Percentiles rank a stretch among this genome's conserved stretches.
Evolutionary conservation across 2,113 vertebrate genomes (phyloP).

Genomic region (human): DNA sequence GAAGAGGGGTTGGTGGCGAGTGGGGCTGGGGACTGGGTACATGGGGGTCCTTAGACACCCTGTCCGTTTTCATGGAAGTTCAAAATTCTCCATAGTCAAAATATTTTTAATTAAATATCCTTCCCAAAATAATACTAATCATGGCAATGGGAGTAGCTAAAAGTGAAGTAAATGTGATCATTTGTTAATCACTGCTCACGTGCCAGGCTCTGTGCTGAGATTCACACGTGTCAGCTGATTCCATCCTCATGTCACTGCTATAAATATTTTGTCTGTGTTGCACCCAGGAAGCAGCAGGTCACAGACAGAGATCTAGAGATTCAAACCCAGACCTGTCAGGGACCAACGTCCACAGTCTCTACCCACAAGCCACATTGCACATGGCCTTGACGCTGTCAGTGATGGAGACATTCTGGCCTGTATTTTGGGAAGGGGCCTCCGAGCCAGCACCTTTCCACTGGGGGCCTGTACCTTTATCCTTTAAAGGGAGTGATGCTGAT

Average conservation of each 20-base stretch:
- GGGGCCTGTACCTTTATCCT: neutral
- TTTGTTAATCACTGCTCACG: neutral
- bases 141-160: too few species aligned
- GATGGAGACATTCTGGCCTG: neutral
- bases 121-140: neutral
- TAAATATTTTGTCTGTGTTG: rapidly evolving
- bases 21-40: neutral
- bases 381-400: rapidly evolving
- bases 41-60: neutral
- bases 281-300: neutral
- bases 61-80: neutral
- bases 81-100: neutral
- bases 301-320: neutral
- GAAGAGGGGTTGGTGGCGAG: rapidly evolving
- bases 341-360: rapidly evolving
- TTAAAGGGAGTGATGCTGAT: neutral
- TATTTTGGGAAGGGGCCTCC: neutral
- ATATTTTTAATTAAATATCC: neutral
- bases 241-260: rapidly evolving
- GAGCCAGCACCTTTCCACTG: too few species aligned
- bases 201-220: neutral
- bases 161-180: rapidly evolving
- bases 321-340: neutral
- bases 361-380: rapidly evolving
- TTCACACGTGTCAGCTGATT: rapidly evolving